Base-by-base conservation (phyloP, 2,888 invertebrate genomes). In the Therioaphis trifolii region DNA sequence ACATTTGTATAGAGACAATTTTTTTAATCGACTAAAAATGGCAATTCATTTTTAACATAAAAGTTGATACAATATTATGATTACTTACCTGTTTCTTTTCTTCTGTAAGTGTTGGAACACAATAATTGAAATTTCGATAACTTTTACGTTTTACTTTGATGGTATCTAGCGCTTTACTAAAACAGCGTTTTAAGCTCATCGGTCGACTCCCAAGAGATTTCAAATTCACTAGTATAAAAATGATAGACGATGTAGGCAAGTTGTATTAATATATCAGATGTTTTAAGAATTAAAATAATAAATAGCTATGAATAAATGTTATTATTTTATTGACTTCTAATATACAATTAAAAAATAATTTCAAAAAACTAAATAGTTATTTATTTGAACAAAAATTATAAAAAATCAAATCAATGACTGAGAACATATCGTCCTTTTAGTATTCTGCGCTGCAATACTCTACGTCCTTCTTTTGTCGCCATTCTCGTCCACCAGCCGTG, bases 401-500 rank as follows among this genome's bases (percentile, higher is more conserved):
- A 66, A 69, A 46, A 66, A n/a, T n/a, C 58, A 79, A 79, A 85
- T 89, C 90, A 95, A 89, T 95, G 95, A 18, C 92, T 90, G 46
- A 94, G 88, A 15, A 92, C 92, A 89, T 91, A 91, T 89, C 91
- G 90, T 85, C 95, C 95, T 89, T 94, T 94, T 2, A 95, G 89
- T 86, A 95, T 91, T 86, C 94, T 91, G 87, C 93, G 91, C 94
- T 95, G 94, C 18, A 95, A 89, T 40, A 93, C 88, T 87, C 90
- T 91, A n/a, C 94, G 91, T 4, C 95, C 95, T 68, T 88, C 90
- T 0, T 90, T 90, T 0, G 94, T 94, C 0, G 93, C 91, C 90
- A 95, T 92, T 85, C 94, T 91, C 0, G 90, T 88, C 9, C 90
- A 89, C 92, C 92, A 95, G 0, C 95, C 95, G 86, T 94, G 93